These are phyloP conservation scores for Pao palembangensis DNA, from an alignment of 2,113 vertebrate species.

Conservation along the genomic window DNA sequence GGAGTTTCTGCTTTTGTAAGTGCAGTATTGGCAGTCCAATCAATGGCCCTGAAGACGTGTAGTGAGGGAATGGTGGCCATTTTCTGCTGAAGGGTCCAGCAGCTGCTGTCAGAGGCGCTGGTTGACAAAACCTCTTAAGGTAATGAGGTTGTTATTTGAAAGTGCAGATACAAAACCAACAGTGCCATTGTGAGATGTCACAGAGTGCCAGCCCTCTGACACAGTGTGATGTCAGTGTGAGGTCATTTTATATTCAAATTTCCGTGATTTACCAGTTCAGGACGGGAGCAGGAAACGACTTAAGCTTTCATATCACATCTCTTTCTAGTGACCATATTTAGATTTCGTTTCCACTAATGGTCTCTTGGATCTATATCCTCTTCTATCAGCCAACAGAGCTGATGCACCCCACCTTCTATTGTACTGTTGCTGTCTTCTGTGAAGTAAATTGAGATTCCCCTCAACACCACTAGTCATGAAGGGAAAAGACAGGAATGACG, in stretches of 20 bases:
- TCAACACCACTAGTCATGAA: background rate
- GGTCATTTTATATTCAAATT: background rate
- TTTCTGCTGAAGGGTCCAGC: slow-evolving; percentile 57
- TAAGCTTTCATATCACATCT: slow-evolving; percentile 5
- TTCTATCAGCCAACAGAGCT: slow-evolving; percentile 25
- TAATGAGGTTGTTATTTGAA: slow-evolving; percentile 64
- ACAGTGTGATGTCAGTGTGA: background rate
- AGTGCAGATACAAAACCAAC: slow-evolving; percentile 51
- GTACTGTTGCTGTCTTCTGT: slow-evolving; percentile 43
- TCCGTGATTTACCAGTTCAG: background rate
- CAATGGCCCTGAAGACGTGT: slow-evolving; percentile 54
- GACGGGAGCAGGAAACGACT: slow-evolving; percentile 10
- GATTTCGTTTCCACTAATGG: slow-evolving; percentile 52
- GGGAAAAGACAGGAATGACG: slow-evolving; percentile 21
- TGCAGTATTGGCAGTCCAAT: slow-evolving; percentile 60
- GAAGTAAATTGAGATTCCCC: slow-evolving; percentile 54
- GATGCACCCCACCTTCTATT: slow-evolving; percentile 21
- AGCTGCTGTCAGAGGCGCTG: slow-evolving; percentile 44
- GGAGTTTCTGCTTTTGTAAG: slow-evolving; percentile 56
- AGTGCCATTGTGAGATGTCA: slow-evolving; percentile 30
- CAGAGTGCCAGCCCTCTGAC: slow-evolving; percentile 25
- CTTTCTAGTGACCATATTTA: slow-evolving; percentile 46
- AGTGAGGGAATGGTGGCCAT: slow-evolving; percentile 23
- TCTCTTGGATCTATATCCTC: slow-evolving; percentile 44
- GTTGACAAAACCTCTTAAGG: slow-evolving; percentile 64